phyloP scores from a whole-genome alignment of 2,888 invertebrate species.

The Octonoba sinensis region DNA sequence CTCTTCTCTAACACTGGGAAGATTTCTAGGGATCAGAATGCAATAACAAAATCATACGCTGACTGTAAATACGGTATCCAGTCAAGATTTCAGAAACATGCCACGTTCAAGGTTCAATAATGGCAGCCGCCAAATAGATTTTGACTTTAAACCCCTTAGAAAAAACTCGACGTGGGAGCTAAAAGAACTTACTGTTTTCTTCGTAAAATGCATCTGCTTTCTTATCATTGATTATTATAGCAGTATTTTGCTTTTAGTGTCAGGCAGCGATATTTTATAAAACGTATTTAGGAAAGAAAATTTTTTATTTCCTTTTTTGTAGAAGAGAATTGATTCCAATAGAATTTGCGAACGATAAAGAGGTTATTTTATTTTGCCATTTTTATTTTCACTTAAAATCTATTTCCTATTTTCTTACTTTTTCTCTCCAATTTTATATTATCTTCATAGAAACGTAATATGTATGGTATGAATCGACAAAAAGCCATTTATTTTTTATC shows the following conservation, averaged over 20 bases:
- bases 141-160: too few species aligned
- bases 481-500: too few species aligned
- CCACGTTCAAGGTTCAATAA: too few species aligned
- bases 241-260: constrained; percentile 39
- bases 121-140: too few species aligned
- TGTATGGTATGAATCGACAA: too few species aligned
- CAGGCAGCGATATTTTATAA: constrained; percentile 47
- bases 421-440: constrained; percentile 4
- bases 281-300: constrained; percentile 36
- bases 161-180: not conserved
- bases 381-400: too few species aligned
- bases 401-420: not conserved
- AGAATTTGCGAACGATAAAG: constrained; percentile 56
- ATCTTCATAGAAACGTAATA: not conserved
- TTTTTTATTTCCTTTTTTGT: constrained; percentile 5
- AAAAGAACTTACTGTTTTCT: constrained; percentile 6
- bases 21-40: too few species aligned
- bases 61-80: too few species aligned
- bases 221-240: constrained; percentile 58
- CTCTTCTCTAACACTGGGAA: too few species aligned
- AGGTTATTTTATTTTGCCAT: constrained; percentile 24
- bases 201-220: constrained; percentile 29
- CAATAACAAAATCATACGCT: too few species aligned
- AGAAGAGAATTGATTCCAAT: constrained; percentile 55
- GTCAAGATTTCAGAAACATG: too few species aligned